These are phyloP conservation scores for Nebria salina DNA, from an alignment of 2,888 invertebrate genomes.

Conservation along the genomic window DNA sequence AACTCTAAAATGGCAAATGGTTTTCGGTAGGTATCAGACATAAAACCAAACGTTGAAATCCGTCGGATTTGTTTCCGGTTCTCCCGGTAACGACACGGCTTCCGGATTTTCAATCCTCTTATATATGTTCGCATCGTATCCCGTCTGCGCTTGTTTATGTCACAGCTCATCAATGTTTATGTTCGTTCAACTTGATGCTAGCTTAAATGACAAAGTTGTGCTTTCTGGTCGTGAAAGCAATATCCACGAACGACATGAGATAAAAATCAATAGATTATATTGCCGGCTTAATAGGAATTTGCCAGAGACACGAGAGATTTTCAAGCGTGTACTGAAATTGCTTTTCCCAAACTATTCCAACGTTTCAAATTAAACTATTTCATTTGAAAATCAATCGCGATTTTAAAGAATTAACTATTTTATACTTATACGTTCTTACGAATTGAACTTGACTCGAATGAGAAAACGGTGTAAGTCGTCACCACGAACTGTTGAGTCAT, in stretches of 20 bases:
- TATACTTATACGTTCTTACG: background rate
- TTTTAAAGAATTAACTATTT: no score
- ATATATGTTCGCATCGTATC: constrained; percentile 15
- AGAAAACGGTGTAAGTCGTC: background rate
- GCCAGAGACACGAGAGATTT: background rate
- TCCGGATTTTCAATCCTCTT: constrained; percentile 41
- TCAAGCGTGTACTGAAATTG: background rate
- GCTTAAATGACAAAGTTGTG: background rate
- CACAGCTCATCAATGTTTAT: background rate
- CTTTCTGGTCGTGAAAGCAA: background rate
- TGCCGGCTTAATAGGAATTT: background rate
- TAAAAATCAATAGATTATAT: background rate
- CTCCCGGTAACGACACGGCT: constrained; percentile 12
- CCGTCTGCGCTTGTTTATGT: background rate
- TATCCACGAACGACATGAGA: no score
- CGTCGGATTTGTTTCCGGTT: constrained; percentile 30
- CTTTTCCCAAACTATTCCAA: background rate
- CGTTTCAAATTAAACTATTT: no score
- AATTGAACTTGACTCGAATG: constrained; percentile 28
- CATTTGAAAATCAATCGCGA: no score
- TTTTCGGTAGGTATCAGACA: background rate
- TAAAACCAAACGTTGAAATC: constrained; percentile 16
- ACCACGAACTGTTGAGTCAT: no score
- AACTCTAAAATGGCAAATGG: background rate
- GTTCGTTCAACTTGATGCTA: background rate